Percentiles rank a stretch among this genome's conserved stretches.
Conservation (phyloP, 2,888 invertebrate species). For the Agriopis marginaria region DNA sequence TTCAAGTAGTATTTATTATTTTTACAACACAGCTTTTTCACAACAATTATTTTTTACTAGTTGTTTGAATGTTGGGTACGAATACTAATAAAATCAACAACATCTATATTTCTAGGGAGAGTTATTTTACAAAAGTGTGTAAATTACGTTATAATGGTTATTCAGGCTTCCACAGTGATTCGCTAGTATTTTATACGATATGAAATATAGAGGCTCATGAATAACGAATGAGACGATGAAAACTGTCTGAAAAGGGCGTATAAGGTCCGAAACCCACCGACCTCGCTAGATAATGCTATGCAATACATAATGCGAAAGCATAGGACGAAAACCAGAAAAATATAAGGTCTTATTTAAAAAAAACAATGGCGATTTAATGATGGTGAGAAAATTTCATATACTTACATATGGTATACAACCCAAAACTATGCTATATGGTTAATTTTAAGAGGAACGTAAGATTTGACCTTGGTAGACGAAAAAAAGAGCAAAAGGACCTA, state of each 20-base stretch:
- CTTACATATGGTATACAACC: too few relatives aligned
- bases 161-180: slow-evolving; percentile 46
- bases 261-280: slow-evolving; percentile 40
- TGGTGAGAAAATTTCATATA: too few relatives aligned
- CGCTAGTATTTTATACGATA: slow-evolving; percentile 58
- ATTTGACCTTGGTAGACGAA: slow-evolving; percentile 31
- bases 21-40: too few relatives aligned
- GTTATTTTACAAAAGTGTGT: slow-evolving; percentile 21
- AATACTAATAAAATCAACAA: background rate
- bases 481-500: slow-evolving; percentile 31
- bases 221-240: slow-evolving; percentile 70
- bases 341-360: too few relatives aligned
- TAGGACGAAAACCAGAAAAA: background rate
- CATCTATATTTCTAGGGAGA: background rate
- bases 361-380: too few relatives aligned
- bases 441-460: background rate
- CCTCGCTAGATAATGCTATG: slow-evolving; percentile 15
- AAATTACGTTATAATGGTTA: slow-evolving; percentile 40
- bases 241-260: slow-evolving; percentile 60
- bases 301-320: background rate
- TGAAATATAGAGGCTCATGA: slow-evolving; percentile 71
- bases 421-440: too few relatives aligned
- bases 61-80: background rate
- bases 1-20: too few relatives aligned
- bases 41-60: too few relatives aligned